Conservation (phyloP, 2,113 vertebrate genomes). For the Engystomops pustulosus region DNA sequence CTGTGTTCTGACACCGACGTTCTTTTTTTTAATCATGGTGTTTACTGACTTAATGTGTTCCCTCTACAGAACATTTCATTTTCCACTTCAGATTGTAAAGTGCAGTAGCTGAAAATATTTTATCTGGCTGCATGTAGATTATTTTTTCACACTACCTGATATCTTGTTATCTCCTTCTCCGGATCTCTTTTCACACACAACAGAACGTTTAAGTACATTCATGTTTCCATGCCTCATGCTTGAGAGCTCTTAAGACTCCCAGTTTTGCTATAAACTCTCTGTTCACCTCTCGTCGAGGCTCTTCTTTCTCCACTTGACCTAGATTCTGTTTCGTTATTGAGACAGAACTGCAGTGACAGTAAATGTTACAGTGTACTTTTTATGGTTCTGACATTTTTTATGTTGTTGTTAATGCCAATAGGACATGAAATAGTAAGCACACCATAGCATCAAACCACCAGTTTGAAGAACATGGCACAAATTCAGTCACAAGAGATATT, state of each 20-base stretch:
- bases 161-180: slow-evolving; percentile 1
- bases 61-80: neutral
- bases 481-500: neutral
- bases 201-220: neutral
- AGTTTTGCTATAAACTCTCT: slow-evolving; percentile 19
- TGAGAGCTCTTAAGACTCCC: slow-evolving; percentile 19
- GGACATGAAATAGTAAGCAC: neutral
- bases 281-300: slow-evolving; percentile 13
- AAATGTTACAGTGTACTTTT: neutral
- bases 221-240: slow-evolving; percentile 33
- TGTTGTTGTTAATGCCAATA: neutral
- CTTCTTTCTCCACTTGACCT: slow-evolving; percentile 36
- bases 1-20: neutral
- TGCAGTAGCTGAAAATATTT: slow-evolving; percentile 14
- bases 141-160: slow-evolving; percentile 3
- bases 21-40: slow-evolving; percentile 2
- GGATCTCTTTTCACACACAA: slow-evolving; percentile 22
- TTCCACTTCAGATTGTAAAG: slow-evolving; percentile 12
- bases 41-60: slow-evolving; percentile 5
- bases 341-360: slow-evolving; percentile 11
- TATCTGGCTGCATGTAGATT: neutral
- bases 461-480: no score
- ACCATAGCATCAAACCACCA: no score
- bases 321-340: slow-evolving; percentile 15
- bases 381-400: neutral